Conservation (phyloP, 2,797 vertebrate genomes). For the Antrozous pallidus region DNA sequence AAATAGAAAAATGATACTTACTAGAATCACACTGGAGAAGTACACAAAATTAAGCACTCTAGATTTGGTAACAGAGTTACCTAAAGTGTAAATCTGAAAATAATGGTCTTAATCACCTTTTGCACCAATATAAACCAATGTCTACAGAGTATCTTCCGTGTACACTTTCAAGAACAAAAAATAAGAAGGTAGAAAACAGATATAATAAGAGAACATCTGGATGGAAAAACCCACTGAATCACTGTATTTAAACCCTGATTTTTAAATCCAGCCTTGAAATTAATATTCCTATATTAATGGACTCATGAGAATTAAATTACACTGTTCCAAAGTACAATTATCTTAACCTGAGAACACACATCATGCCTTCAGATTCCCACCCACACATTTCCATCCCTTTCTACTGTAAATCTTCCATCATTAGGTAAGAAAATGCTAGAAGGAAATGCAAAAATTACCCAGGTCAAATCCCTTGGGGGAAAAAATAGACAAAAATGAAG, state of each 20-base stretch:
- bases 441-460: background rate
- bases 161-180: background rate
- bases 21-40: background rate
- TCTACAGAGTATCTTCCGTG: background rate
- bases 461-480: background rate
- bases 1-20: background rate
- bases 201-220: background rate
- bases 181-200: background rate
- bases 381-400: background rate
- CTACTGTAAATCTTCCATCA: background rate
- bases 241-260: background rate
- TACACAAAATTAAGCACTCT: background rate
- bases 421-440: background rate
- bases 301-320: background rate
- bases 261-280: background rate
- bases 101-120: background rate
- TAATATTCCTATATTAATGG: background rate
- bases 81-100: slow-evolving; percentile 8
- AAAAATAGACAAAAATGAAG: background rate
- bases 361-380: background rate
- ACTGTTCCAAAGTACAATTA: background rate
- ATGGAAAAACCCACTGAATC: background rate
- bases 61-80: background rate
- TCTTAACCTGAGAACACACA: background rate
- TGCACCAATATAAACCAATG: background rate